Evolutionary conservation across 1,140 invertebrate species (phyloP).

Genomic region (Lasaia peninsularis): DNA sequence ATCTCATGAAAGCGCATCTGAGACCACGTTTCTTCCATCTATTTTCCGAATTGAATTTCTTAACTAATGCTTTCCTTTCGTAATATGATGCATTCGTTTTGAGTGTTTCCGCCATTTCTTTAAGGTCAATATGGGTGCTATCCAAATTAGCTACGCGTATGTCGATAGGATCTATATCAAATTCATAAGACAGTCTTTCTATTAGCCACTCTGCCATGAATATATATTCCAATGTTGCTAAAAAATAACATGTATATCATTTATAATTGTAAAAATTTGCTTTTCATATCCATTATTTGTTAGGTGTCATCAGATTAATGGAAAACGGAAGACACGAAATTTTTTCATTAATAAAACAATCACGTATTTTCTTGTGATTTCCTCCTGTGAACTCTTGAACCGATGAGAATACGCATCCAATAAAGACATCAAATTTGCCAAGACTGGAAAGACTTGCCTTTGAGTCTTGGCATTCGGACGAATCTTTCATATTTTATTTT

Average conservation of each 20-base stretch:
- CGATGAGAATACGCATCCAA: no score
- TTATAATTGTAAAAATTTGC: no score
- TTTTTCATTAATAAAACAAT: no score
- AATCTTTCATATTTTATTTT: no score
- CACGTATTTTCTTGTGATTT: no score
- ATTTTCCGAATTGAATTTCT: conserved; percentile 82
- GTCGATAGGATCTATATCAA: conserved; percentile 83
- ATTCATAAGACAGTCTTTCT: conserved; percentile 85
- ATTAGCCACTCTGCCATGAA: conserved; percentile 87
- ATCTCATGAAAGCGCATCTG: conserved; percentile 81
- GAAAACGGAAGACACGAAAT: no score
- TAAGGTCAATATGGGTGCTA: conserved; percentile 51
- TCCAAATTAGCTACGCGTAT: conserved; percentile 82
- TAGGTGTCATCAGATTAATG: no score
- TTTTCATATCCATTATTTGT: no score
- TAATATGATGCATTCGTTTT: conserved; percentile 79
- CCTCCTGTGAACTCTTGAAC: no score
- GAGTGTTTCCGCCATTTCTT: conserved; percentile 78
- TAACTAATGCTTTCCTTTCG: conserved; percentile 74
- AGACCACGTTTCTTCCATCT: conserved; percentile 88
- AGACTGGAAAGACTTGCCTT: no score
- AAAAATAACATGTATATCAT: conserved; percentile 2
- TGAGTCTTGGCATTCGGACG: no score
- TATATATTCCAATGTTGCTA: conserved; percentile 81
- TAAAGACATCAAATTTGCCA: no score